Evolutionary conservation across 2,888 invertebrate genomes (phyloP).

Genomic region (Stenolophus ochropezus): DNA sequence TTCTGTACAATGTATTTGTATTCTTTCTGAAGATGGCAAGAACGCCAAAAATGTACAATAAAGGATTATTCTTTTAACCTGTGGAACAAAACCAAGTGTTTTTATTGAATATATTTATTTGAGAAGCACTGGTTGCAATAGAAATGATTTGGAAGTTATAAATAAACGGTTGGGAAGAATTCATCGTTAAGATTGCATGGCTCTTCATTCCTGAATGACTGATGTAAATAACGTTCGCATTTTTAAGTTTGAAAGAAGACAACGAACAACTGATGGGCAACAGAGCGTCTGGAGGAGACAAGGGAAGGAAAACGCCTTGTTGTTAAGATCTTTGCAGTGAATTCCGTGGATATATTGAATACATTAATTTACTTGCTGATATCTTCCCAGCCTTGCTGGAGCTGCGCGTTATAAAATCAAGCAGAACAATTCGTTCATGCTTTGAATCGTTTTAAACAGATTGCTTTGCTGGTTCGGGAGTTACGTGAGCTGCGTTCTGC

Average conservation of each 20-base stretch:
- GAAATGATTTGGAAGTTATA: background rate
- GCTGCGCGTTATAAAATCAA: slow-evolving; percentile 36
- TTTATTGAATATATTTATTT: too few species aligned
- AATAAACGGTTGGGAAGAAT: background rate
- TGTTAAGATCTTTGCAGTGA: slow-evolving; percentile 47
- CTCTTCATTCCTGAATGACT: slow-evolving; percentile 10
- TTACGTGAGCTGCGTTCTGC: slow-evolving; percentile 26
- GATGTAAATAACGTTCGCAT: slow-evolving; percentile 45
- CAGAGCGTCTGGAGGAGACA: background rate
- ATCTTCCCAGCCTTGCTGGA: slow-evolving; percentile 15
- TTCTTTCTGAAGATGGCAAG: too few species aligned
- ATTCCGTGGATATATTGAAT: slow-evolving; percentile 55
- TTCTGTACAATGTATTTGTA: too few species aligned
- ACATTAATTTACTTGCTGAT: slow-evolving; percentile 57
- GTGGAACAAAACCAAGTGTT: too few species aligned
- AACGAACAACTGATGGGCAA: slow-evolving; percentile 23
- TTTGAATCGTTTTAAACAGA: slow-evolving; percentile 37
- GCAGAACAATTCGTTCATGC: slow-evolving; percentile 38
- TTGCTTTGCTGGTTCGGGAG: slow-evolving; percentile 19
- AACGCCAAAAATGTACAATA: too few species aligned
- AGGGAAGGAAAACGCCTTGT: slow-evolving; percentile 19
- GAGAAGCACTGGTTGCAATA: too few species aligned
- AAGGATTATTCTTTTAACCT: too few species aligned
- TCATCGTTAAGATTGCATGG: background rate
- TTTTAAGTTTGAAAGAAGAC: slow-evolving; percentile 40